These are phyloP conservation scores for Eupithecia centaureata DNA, from an alignment of 2,888 invertebrate genomes.

Conservation along the genomic window DNA sequence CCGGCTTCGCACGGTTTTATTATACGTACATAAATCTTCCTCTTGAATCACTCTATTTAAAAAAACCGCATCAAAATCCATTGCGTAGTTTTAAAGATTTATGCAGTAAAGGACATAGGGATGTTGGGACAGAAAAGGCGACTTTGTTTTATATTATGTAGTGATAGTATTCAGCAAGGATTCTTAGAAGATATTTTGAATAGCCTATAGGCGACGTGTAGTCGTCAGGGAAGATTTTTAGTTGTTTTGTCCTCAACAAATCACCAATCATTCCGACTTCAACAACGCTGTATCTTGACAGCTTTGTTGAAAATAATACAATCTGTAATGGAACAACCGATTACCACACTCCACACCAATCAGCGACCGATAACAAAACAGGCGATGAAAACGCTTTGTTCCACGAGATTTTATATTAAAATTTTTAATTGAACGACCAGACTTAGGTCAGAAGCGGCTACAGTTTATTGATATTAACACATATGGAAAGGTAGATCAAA, in stretches of 20 bases:
- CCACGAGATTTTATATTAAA: constrained; percentile 16
- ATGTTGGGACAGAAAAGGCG: too few species aligned
- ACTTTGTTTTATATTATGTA: too few species aligned
- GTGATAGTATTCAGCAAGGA: too few species aligned
- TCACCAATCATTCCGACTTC: not conserved
- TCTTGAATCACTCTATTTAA: too few species aligned
- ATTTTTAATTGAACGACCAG: not conserved
- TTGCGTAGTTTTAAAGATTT: too few species aligned
- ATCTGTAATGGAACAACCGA: constrained; percentile 48
- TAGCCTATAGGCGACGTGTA: not conserved
- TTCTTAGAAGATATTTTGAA: not conserved
- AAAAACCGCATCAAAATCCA: too few species aligned
- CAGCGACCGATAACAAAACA: constrained; percentile 54
- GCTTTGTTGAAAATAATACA: constrained; percentile 4
- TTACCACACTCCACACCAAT: constrained; percentile 48
- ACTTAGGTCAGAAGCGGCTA: not conserved
- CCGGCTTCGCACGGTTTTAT: too few species aligned
- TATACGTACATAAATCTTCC: too few species aligned
- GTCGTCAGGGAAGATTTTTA: not conserved
- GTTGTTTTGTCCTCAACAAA: not conserved
- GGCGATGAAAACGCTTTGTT: constrained; percentile 55
- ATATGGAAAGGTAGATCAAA: constrained; percentile 36
- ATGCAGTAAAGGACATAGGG: too few species aligned
- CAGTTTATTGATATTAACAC: not conserved
- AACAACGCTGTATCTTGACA: too few species aligned